Evolutionary conservation across 2,113 vertebrate genomes (phyloP).

Genomic region (Motacilla alba): DNA sequence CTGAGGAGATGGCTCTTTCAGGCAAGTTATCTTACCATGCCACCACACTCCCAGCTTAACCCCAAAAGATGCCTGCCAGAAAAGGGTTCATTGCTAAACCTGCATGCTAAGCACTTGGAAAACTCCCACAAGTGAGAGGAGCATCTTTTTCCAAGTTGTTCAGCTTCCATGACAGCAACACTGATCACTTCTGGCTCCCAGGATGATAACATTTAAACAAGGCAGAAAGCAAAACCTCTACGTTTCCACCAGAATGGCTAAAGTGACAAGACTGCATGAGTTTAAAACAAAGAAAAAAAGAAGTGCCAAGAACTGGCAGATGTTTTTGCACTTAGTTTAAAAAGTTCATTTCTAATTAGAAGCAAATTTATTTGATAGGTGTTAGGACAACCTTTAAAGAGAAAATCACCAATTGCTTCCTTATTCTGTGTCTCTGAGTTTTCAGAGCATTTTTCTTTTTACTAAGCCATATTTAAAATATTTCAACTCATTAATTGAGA

Average conservation of each 20-base stretch:
- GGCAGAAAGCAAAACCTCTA: neutral
- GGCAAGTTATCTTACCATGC: neutral
- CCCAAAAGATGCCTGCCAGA: neutral
- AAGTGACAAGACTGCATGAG: neutral
- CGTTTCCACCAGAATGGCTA: neutral
- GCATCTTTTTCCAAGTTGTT: neutral
- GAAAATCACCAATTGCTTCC: neutral
- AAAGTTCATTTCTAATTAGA: neutral
- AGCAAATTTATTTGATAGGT: neutral
- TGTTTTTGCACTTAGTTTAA: neutral
- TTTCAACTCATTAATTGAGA: neutral
- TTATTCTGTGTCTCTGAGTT: neutral
- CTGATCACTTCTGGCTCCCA: neutral
- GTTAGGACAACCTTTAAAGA: neutral
- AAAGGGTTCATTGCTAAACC: neutral
- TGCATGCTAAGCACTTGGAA: neutral
- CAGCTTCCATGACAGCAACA: neutral
- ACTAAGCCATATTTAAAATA: neutral
- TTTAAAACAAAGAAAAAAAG: neutral
- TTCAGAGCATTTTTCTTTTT: neutral
- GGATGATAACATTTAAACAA: neutral
- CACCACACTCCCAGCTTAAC: neutral
- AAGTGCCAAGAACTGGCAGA: neutral
- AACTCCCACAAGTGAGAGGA: neutral
- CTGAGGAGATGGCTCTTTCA: neutral